Evolutionary conservation across 1,140 invertebrate species (phyloP).

Genomic region (Gonatopus flavifemur): DNA sequence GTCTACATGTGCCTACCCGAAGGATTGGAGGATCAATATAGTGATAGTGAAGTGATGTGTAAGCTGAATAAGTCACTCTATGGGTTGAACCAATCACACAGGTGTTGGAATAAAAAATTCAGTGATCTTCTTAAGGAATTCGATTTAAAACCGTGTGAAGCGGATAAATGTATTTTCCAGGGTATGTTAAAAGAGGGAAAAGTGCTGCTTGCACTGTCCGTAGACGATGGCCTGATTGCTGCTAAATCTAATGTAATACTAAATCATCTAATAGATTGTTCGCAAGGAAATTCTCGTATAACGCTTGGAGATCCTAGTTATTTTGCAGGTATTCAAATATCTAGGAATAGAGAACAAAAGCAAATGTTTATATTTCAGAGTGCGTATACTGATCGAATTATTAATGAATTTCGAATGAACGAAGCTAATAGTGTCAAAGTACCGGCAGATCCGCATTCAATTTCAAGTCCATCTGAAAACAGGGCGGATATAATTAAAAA

Average conservation of each 20-base stretch:
- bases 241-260: not conserved
- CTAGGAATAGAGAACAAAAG: slow-evolving; percentile 1
- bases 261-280: not conserved
- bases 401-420: slow-evolving; percentile 36
- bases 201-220: not conserved
- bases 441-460: slow-evolving; percentile 19
- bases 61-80: not conserved
- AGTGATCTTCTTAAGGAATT: not conserved
- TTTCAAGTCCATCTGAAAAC: slow-evolving; percentile 2
- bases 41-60: not conserved
- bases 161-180: not conserved
- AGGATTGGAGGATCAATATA: not conserved
- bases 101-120: not conserved
- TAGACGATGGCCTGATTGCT: not conserved
- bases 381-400: slow-evolving; percentile 30
- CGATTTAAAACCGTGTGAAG: not conserved
- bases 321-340: not conserved
- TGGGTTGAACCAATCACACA: not conserved
- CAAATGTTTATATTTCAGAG: slow-evolving; percentile 30
- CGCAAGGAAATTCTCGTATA: not conserved
- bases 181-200: too few species aligned
- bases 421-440: slow-evolving; percentile 28
- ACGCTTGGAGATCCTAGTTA: not conserved
- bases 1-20: not conserved
- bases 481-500: slow-evolving; percentile 7